These are phyloP conservation scores for Epirrhoe tristata DNA, from an alignment of 2,888 invertebrate species.

Conservation along the genomic window DNA sequence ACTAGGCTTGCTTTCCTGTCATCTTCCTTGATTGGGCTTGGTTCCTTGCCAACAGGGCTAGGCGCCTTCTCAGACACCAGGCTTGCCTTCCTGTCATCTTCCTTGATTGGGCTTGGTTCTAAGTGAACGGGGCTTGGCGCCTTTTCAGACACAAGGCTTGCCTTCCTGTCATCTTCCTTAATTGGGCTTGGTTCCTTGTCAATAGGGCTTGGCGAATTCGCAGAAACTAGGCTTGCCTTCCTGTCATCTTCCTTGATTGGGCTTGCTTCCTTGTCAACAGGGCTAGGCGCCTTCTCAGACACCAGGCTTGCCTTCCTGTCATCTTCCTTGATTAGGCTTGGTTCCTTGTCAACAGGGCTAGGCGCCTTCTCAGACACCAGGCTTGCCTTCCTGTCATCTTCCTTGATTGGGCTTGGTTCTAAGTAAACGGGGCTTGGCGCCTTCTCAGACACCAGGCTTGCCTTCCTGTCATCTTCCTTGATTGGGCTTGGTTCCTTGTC, in stretches of 20 bases:
- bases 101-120: too few species aligned
- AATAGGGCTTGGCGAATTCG: neutral
- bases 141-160: slow-evolving; percentile 26
- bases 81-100: slow-evolving; percentile 8
- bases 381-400: neutral
- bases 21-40: slow-evolving; percentile 13
- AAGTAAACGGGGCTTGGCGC: slow-evolving; percentile 3
- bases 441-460: neutral
- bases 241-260: neutral
- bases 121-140: slow-evolving; percentile 14
- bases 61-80: neutral
- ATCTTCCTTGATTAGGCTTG: neutral
- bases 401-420: neutral
- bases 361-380: neutral
- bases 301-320: neutral
- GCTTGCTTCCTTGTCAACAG: neutral
- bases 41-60: slow-evolving; percentile 15
- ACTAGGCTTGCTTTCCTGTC: slow-evolving; percentile 23
- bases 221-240: slow-evolving; percentile 13
- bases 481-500: neutral
- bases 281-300: neutral
- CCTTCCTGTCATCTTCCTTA: slow-evolving; percentile 12
- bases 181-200: neutral
- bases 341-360: neutral
- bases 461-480: neutral